phyloP scores from a whole-genome alignment of 2,888 invertebrate genomes.

The Orthosia incerta region DNA sequence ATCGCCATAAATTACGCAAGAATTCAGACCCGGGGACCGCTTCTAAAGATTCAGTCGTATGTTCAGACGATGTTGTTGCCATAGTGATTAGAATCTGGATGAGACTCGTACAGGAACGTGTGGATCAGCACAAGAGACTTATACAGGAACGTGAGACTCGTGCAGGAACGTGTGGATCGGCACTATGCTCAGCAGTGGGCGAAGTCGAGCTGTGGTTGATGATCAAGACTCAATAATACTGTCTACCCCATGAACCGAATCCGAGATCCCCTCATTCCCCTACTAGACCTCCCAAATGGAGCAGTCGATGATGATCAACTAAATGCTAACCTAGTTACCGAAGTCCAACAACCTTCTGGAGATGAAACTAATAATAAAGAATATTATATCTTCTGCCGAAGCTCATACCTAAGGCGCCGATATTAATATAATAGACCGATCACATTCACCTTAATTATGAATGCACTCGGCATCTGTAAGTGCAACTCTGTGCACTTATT shows the following conservation, averaged over 20 bases:
- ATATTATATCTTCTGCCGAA: neutral
- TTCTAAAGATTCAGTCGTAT: too few relatives aligned
- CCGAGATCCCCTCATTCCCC: too few relatives aligned
- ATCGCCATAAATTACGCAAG: too few relatives aligned
- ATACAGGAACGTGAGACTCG: too few relatives aligned
- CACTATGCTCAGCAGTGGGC: too few relatives aligned
- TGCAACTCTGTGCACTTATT: constrained; percentile 58
- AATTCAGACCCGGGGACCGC: too few relatives aligned
- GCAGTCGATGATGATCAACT: neutral
- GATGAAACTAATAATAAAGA: neutral
- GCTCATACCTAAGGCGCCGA: neutral
- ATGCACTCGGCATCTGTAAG: constrained; percentile 38
- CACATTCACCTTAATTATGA: constrained; percentile 32
- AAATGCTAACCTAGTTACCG: neutral
- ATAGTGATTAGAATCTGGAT: too few relatives aligned
- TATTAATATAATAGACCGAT: constrained; percentile 12
- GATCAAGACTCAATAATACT: neutral
- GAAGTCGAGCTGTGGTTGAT: too few relatives aligned
- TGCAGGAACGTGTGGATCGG: too few relatives aligned
- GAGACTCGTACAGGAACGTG: too few relatives aligned
- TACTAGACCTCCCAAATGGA: neutral
- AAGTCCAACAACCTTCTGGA: neutral
- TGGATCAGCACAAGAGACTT: too few relatives aligned
- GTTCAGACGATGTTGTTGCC: too few relatives aligned
- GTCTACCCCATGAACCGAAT: neutral